Evolutionary conservation across 2,888 invertebrate genomes (phyloP).

Genomic region (Acholoe squamosa): DNA sequence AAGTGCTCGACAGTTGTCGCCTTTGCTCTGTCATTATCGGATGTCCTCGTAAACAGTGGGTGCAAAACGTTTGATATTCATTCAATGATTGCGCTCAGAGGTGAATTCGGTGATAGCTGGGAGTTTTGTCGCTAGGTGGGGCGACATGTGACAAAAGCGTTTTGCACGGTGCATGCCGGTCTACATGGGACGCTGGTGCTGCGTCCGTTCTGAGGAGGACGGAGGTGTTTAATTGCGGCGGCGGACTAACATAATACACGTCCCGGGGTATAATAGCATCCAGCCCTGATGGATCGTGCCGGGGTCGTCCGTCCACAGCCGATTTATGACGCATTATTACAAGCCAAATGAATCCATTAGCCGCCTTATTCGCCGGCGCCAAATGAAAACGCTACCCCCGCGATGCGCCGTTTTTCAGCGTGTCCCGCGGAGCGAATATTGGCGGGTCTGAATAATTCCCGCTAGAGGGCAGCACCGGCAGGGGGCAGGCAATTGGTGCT

Average conservation of each 20-base stretch:
- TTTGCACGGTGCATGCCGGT: conserved; percentile 1
- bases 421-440: conserved; percentile 57
- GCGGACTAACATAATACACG: conserved; percentile 59
- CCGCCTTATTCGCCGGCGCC: conserved; percentile 58
- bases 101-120: background rate
- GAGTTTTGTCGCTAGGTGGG: background rate
- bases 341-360: conserved; percentile 60
- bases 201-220: background rate
- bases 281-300: conserved; percentile 20
- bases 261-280: conserved; percentile 50
- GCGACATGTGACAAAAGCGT: background rate
- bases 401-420: conserved; percentile 56
- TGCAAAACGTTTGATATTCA: background rate
- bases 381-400: conserved; percentile 50
- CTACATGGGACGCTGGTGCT: conserved; percentile 22
- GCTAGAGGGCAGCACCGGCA: conserved; percentile 28
- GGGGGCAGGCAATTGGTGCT: conserved; percentile 44
- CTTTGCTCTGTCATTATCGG: too few relatives aligned
- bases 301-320: background rate
- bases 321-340: conserved; percentile 58
- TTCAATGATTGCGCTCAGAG: background rate
- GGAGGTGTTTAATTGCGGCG: conserved; percentile 59
- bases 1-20: too few relatives aligned
- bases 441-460: conserved; percentile 56
- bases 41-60: background rate